Base-by-base conservation (phyloP, 2,797 vertebrate species). In the Sorex maritimensis region DNA sequence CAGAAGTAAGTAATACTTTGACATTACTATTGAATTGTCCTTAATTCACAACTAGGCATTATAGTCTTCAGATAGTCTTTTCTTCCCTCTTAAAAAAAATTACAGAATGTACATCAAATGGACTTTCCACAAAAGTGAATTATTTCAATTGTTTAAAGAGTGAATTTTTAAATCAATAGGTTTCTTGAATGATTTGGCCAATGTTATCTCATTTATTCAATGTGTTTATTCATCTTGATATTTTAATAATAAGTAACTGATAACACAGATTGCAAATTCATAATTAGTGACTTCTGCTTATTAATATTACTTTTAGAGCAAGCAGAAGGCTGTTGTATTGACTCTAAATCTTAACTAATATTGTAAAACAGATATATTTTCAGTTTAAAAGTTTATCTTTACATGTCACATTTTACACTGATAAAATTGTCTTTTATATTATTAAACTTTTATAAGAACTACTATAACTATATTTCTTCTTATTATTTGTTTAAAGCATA, bases 391-490 rank as follows among this genome's bases (percentile, higher is more conserved):
- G 15, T 41, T 15, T 87, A 9, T 44, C 8, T 10, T 85, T 28
- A 58, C 1, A 58, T 85, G 4, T 68, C 12, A 86, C 12, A 78
- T 46, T 67, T 87, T 80, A 11, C 1, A 38, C 1, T 78, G 67
- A 90, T 72, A 49, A 85, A 79, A 65, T 21, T 30, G 0, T 44
- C 11, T 30, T 19, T 83, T 83, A 67, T 73, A 61, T 90, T 41
- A 23, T 34, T 63, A 5, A 17, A 61, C 4, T 84, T 38, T 89
- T 12, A 81, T 41, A 95, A 28, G 19, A 21, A 2, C 0, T 41
- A 68, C 63, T 95, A 86, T 73, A 86, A 24, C 73, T 61, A 92
- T 21, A 6, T 87, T 95, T 68, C 67, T 28, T 46, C 74, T 81
- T 1, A 44, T 88, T 58, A 23, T 17, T 61, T 61, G 58, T 61